Evolutionary conservation across 2,797 vertebrate species (phyloP), one percentile per base, ranked within the genome.

Genomic region (Carcharodon carcharias): DNA sequence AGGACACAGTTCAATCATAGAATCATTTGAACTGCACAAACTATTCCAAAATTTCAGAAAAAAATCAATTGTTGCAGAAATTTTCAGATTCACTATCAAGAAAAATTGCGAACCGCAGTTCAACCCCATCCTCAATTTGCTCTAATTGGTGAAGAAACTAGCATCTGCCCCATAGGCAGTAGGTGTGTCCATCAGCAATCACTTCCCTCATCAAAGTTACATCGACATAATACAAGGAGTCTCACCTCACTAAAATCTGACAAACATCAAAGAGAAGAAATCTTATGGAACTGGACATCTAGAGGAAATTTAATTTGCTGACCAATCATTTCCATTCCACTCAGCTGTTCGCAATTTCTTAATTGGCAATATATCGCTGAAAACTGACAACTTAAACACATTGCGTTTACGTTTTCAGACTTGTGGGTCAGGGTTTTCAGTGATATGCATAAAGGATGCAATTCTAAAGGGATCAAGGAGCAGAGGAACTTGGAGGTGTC

Each of bases 331-430:
- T 92, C 58, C 56, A 92, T 94, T 94, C 61, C 18, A 94, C 65
- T 94, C 35, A 6, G 40, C 35, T 94, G n/a, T 63, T 65, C 40
- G 7, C 35, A 94, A 94, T 65, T 94, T 65, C 23, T 94, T 94
- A n/a, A 94, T 63, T 67, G 35, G n/a, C 40, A 94, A 65, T 61
- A 94, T 87, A 87, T 65, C 45, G n/a, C 61, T 40, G 91, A 67
- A 94, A 94, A 58, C 50, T n/a, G 63, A 94, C 40, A n/a, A n/a
- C n/a, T 67, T 67, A 94, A 94, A 94, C 91, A 94, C 40, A 94
- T 67, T 67, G 61, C 45, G 91, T 40, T 67, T 94, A 67, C 65
- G 65, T 67, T 50, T 50, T 50, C 45, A 50, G 45, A 50, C 45
- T 50, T 50, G 45, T 50, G 45, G 45, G 45, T 50, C 45, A 50